Evolutionary conservation across 2,113 vertebrate genomes (phyloP).

Genomic region (Fregetta grallaria): DNA sequence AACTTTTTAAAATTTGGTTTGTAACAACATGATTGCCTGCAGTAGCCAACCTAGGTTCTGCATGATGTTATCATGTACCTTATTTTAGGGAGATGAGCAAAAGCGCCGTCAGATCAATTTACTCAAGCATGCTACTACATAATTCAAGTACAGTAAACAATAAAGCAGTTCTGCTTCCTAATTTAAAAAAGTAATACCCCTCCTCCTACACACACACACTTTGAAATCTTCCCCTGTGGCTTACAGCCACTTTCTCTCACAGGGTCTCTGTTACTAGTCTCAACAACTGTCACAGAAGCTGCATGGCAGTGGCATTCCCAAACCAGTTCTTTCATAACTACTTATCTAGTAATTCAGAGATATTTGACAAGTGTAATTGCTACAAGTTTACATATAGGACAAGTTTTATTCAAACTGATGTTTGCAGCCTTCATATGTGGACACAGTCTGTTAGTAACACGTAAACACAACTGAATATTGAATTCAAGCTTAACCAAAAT

Average conservation of each 20-base stretch:
- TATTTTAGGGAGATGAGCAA: neutral
- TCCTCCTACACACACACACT: neutral
- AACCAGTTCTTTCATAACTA: neutral
- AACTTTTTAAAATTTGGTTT: neutral
- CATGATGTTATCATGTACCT: neutral
- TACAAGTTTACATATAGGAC: neutral
- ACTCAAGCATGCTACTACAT: neutral
- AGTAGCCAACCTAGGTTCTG: neutral
- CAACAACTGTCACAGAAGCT: neutral
- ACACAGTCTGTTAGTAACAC: neutral
- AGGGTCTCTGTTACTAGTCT: neutral
- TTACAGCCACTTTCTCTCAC: neutral
- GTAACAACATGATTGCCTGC: neutral
- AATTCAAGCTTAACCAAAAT: neutral
- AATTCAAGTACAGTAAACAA: neutral
- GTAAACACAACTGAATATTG: neutral
- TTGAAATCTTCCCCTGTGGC: neutral
- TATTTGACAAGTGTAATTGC: neutral
- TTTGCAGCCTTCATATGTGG: neutral
- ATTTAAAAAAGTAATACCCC: neutral
- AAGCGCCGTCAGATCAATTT: neutral
- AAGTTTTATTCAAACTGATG: neutral
- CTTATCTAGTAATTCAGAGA: neutral
- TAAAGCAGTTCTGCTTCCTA: neutral
- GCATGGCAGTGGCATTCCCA: neutral